Conservation (phyloP, 2,113 vertebrate species). For the Psittacula cyanocephala region DNA sequence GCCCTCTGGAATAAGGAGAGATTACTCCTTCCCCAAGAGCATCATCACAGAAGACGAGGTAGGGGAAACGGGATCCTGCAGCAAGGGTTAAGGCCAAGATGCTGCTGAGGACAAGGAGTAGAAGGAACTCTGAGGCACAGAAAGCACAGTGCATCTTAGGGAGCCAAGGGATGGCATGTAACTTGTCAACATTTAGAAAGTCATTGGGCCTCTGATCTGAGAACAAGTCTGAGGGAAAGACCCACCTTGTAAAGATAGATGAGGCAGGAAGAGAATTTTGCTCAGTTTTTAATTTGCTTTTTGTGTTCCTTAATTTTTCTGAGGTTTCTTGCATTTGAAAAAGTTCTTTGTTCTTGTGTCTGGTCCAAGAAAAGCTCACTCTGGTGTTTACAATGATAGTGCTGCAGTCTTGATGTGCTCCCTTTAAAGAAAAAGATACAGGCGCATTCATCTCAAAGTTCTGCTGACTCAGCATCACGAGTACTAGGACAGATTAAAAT, state of each 20-base stretch:
- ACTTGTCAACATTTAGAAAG: neutral
- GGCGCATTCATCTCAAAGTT: neutral
- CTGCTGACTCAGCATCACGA: neutral
- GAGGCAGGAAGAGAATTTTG: neutral
- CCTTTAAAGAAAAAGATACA: neutral
- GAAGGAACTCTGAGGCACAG: neutral
- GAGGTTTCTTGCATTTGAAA: neutral
- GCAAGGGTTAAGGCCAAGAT: neutral
- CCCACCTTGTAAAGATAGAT: neutral
- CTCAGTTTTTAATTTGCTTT: neutral
- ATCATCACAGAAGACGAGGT: neutral
- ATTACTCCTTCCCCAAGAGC: neutral
- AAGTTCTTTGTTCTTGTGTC: neutral
- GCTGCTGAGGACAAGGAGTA: neutral
- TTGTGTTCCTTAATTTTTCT: neutral
- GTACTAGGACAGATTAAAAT: neutral
- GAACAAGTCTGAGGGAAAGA: neutral
- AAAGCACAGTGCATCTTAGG: neutral
- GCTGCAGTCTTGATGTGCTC: neutral
- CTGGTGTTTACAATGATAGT: neutral
- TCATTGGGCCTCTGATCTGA: neutral
- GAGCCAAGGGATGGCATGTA: neutral
- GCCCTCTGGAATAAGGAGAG: neutral
- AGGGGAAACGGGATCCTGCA: neutral
- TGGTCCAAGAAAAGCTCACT: neutral